phyloP scores from a whole-genome alignment of 2,888 invertebrate genomes.

The Mechanitis mazaeus region DNA sequence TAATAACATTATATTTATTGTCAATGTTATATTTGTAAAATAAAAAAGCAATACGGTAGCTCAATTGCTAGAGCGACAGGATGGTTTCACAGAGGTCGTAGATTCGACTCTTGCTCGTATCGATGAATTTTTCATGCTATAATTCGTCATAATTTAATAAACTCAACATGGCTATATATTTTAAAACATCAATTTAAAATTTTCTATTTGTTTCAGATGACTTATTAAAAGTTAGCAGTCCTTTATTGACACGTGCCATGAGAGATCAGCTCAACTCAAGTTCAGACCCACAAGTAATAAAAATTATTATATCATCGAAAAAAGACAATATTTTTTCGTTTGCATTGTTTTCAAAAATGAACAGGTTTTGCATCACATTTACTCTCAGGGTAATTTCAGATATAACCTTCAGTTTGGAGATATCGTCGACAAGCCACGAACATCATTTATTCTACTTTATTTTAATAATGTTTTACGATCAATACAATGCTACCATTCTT shows the following conservation, averaged over 20 bases:
- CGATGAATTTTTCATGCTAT: too few relatives aligned
- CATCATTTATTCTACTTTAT: conserved; percentile 12
- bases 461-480: conserved; percentile 28
- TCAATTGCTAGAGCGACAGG: too few relatives aligned
- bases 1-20: too few relatives aligned
- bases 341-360: conserved; percentile 3
- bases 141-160: too few relatives aligned
- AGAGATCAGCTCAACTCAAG: conserved; percentile 18
- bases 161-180: too few relatives aligned
- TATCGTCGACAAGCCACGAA: conserved; percentile 19
- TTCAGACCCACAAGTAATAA: conserved; percentile 19
- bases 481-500: conserved; percentile 22
- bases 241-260: conserved; percentile 19
- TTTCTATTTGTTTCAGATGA: conserved; percentile 1
- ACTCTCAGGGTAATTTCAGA: not conserved
- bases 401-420: not conserved
- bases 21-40: too few relatives aligned
- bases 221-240: conserved; percentile 14
- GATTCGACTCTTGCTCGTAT: too few relatives aligned
- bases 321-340: too few relatives aligned
- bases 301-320: not conserved
- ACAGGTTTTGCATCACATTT: not conserved
- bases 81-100: too few relatives aligned
- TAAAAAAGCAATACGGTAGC: too few relatives aligned
- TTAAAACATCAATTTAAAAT: not conserved